A percentile compares a stretch with the other conserved stretches of the same genome.
phyloP scores from a whole-genome alignment of 1,140 invertebrate genomes.

The Tetramorium parvispinum region DNA sequence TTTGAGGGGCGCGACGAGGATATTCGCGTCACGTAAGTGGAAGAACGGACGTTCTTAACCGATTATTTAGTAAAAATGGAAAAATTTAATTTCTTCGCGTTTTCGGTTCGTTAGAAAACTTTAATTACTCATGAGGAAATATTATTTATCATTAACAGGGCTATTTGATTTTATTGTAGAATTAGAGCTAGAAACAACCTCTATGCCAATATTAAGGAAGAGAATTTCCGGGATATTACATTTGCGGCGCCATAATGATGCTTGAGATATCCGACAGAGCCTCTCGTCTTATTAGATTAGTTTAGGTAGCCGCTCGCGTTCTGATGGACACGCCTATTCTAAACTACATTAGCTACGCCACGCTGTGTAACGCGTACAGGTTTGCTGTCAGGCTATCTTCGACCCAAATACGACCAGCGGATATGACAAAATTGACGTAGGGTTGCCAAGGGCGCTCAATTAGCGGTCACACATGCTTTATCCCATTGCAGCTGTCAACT shows the following conservation, averaged over 20 bases:
- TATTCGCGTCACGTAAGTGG: background rate
- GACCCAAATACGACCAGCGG: constrained; percentile 54
- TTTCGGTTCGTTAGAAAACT: background rate
- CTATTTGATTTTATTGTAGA: background rate
- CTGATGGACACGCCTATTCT: constrained; percentile 58
- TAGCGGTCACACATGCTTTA: constrained; percentile 4
- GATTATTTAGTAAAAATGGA: background rate
- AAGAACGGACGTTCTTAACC: background rate
- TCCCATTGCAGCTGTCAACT: constrained; percentile 34
- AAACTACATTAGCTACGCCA: constrained; percentile 58
- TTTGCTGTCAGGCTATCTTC: constrained; percentile 36
- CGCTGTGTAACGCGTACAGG: constrained; percentile 19
- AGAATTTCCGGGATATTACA: background rate
- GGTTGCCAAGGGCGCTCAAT: constrained; percentile 56
- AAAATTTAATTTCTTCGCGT: background rate
- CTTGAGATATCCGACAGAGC: background rate
- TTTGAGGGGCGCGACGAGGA: constrained; percentile 22
- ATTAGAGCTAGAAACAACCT: background rate
- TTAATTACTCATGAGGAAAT: background rate
- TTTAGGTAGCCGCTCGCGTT: constrained; percentile 19
- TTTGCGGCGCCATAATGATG: constrained; percentile 17
- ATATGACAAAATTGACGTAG: constrained; percentile 67
- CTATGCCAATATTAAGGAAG: background rate
- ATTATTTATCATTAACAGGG: background rate
- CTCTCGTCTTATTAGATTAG: constrained; percentile 15